Evolutionary conservation across 2,888 invertebrate genomes (phyloP), one percentile per base, ranked within the genome.

Genomic region (Erannis defoliaria): DNA sequence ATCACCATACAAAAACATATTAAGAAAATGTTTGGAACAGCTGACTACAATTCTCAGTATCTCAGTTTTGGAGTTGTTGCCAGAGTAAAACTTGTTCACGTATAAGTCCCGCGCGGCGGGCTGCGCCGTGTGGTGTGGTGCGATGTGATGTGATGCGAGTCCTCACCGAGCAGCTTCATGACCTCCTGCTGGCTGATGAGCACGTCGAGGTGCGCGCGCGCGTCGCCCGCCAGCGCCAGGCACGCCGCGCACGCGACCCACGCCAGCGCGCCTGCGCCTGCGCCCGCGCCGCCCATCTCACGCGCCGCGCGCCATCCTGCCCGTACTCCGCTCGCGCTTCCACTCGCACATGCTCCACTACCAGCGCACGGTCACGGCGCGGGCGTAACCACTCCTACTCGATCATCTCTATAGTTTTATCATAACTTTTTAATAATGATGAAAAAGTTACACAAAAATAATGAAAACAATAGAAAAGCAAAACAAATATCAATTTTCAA

Each of bases 121-220:
- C 5, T 5, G 23, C 5, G 23, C 5, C 23, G 23, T 5, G 23
- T 23, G 23, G 23, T 23, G 23, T 23, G n/a, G 61, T 74, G 71
- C 66, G 68, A 68, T 73, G 67, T 69, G 63, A 68, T 76, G 75
- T 77, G 72, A 76, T 78, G 75, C 73, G 64, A 56, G 59, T 62
- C 89, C 95, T 95, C 91, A 96, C 96, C 96, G 88, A 96, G 90
- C 77, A 96, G 93, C 92, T 96, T 96, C 94, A 95, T 95, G 82
- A 96, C 96, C 93, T 96, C 96, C 70, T 95, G 94, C 85, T 96
- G 95, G 86, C 96, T 96, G 93, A 96, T 96, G 90, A 96, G 96
- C 81, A 97, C 95, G 90, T 96, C 96, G 80, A 96, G 94, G 93
- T 96, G 96, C 86, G 95, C 94, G 85, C n/a, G n/a, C n/a, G 94